A percentile compares a stretch with the other conserved stretches of the same genome.
Evolutionary conservation across 2,797 vertebrate genomes (phyloP).

Genomic region (Crenichthys baileyi): DNA sequence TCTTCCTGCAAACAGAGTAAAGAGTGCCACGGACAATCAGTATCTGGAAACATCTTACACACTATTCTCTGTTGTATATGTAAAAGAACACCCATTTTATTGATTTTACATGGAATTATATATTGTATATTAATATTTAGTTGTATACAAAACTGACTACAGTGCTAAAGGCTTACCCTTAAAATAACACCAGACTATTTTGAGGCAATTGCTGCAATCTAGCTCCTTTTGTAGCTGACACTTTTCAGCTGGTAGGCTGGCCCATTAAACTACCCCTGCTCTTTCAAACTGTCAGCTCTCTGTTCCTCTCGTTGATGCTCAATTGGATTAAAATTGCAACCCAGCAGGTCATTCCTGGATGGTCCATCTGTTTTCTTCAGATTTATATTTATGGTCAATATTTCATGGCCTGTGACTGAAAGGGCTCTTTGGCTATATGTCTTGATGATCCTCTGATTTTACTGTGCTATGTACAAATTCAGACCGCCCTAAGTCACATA

Average conservation of each 20-base stretch:
- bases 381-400: slow-evolving; percentile 6
- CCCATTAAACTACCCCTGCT: slow-evolving; percentile 1
- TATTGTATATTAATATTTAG: not conserved
- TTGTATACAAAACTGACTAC: not conserved
- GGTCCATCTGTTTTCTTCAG: slow-evolving; percentile 1
- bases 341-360: not conserved
- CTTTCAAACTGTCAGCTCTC: slow-evolving; percentile 1
- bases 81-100: not conserved
- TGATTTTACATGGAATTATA: not conserved
- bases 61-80: not conserved
- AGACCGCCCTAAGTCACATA: slow-evolving; percentile 5
- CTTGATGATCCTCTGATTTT: slow-evolving; percentile 19
- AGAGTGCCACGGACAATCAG: slow-evolving; percentile 21
- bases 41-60: not conserved
- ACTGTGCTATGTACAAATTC: slow-evolving; percentile 12
- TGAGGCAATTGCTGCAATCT: not conserved
- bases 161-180: not conserved
- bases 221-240: not conserved
- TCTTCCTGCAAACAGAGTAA: slow-evolving; percentile 22
- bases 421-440: slow-evolving; percentile 7
- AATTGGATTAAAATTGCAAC: slow-evolving; percentile 9
- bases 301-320: slow-evolving; percentile 5
- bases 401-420: not conserved
- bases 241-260: slow-evolving; percentile 6
- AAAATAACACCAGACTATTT: not conserved